A percentile compares a stretch with the other conserved stretches of the same genome.
These are phyloP conservation scores for Musca vetustissima DNA, from an alignment of 1,140 invertebrate genomes.

Conservation along the genomic window DNA sequence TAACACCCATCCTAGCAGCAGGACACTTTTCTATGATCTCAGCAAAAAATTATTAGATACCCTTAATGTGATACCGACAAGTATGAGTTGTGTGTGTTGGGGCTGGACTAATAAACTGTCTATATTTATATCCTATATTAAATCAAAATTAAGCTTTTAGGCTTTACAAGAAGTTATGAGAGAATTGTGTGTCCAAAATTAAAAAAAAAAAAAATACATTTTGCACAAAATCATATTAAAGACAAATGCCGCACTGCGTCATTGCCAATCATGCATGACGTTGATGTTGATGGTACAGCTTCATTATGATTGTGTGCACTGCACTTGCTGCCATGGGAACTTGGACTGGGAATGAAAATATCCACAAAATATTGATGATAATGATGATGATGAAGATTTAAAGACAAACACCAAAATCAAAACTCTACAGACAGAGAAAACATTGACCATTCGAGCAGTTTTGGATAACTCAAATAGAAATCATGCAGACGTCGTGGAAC, in stretches of 20 bases:
- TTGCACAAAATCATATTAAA: too few relatives aligned
- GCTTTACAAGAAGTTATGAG: too few relatives aligned
- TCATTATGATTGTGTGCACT: neutral
- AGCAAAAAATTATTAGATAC: neutral
- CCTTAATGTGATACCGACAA: too few relatives aligned
- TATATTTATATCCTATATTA: constrained; percentile 1
- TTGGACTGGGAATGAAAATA: neutral
- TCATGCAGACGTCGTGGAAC: too few relatives aligned
- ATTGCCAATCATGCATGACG: neutral
- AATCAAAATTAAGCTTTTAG: constrained; percentile 11
- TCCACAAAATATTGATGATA: constrained; percentile 10
- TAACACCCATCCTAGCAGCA: neutral
- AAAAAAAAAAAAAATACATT: too few relatives aligned
- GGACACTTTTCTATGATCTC: neutral
- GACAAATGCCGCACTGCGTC: constrained; percentile 15
- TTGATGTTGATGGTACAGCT: neutral
- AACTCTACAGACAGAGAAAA: neutral
- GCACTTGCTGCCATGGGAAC: neutral
- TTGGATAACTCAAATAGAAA: too few relatives aligned
- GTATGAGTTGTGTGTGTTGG: too few relatives aligned
- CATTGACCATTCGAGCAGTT: too few relatives aligned
- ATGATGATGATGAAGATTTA: constrained; percentile 8
- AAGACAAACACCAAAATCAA: constrained; percentile 7
- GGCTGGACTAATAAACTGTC: neutral
- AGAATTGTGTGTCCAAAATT: too few relatives aligned